A percentile compares a stretch with the other conserved stretches of the same genome.
phyloP scores from a whole-genome alignment of 1,140 invertebrate species.

The Drosophila nigromelanica region DNA sequence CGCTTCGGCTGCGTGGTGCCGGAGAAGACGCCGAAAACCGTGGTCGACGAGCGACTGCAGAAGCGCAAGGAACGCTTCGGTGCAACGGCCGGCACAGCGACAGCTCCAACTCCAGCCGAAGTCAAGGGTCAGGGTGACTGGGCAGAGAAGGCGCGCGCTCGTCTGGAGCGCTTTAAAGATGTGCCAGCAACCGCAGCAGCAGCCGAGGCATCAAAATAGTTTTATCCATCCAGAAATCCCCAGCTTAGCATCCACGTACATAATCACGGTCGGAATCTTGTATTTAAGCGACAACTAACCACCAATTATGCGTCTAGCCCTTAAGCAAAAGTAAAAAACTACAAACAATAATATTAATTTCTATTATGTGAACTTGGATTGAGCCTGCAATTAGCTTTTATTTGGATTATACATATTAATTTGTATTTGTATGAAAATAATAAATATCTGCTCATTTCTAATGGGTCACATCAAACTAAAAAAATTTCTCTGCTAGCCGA shows the following conservation, averaged over 20 bases:
- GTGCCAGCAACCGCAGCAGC: constrained; percentile 16
- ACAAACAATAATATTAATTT: constrained; percentile 12
- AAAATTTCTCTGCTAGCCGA: no score
- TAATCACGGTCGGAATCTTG: constrained; percentile 15
- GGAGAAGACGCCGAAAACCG: constrained; percentile 87
- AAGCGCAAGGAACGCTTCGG: constrained; percentile 90
- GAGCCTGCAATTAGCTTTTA: neutral
- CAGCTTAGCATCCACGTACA: constrained; percentile 28
- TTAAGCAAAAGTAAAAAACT: constrained; percentile 26
- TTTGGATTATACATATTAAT: neutral
- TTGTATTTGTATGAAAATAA: constrained; percentile 6
- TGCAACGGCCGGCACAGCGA: neutral
- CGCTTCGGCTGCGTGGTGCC: constrained; percentile 90
- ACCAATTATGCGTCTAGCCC: constrained; percentile 28
- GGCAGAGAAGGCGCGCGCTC: constrained; percentile 76
- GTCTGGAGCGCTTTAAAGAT: constrained; percentile 77
- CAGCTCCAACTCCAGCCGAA: constrained; percentile 23
- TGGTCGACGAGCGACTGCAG: constrained; percentile 88
- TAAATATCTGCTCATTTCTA: constrained; percentile 1
- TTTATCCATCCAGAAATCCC: neutral
- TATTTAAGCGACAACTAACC: constrained; percentile 38
- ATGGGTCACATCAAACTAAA: neutral
- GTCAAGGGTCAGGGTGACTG: constrained; percentile 51
- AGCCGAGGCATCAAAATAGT: constrained; percentile 30
- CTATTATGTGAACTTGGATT: neutral